These are phyloP conservation scores for Elysia chlorotica DNA, from an alignment of 1,140 invertebrate genomes.

Conservation along the genomic window DNA sequence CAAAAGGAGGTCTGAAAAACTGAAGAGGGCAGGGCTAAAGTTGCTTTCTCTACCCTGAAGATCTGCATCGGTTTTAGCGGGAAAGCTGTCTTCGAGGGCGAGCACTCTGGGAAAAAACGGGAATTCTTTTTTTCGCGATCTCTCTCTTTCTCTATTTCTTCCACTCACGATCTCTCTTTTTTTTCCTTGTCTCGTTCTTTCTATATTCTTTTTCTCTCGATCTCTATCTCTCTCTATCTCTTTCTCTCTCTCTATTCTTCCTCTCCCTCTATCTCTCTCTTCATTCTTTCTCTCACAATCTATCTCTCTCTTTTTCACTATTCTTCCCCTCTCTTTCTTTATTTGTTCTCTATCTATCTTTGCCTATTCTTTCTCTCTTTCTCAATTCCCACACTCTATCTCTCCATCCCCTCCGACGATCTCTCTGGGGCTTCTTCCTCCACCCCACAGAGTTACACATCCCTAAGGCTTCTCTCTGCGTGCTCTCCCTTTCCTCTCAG, in stretches of 20 bases:
- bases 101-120: no score
- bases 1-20: no score
- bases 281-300: background rate
- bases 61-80: no score
- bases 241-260: constrained; percentile 4
- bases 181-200: background rate
- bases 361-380: background rate
- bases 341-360: background rate
- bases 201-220: background rate
- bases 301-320: background rate
- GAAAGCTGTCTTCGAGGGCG: no score
- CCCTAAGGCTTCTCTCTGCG: no score
- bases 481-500: no score
- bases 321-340: background rate
- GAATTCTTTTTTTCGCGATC: background rate
- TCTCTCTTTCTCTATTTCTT: background rate
- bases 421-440: no score
- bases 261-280: background rate
- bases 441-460: no score
- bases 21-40: no score
- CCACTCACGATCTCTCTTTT: background rate
- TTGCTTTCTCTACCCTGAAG: no score
- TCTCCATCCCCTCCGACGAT: constrained; percentile 1
- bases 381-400: background rate
- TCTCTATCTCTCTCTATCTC: background rate